Base-by-base conservation (phyloP, 2,888 invertebrate genomes). In the Agrochola circellaris region DNA sequence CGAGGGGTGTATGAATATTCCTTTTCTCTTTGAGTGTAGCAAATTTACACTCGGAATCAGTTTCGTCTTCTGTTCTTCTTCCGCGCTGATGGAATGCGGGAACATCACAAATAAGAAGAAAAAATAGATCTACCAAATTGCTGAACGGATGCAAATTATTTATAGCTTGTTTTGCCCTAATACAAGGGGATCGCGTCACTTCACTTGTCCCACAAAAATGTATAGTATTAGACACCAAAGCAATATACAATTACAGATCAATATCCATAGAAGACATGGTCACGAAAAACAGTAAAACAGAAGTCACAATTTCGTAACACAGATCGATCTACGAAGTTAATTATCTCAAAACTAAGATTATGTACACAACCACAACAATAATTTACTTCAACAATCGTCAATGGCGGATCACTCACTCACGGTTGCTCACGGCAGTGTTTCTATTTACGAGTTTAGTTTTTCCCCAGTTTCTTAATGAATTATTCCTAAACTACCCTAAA, bases 1-100 rank as follows among this genome's bases (percentile, higher is more conserved):
- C 97, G 98, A 98, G 90, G 98, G 98, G 97, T 98, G 98, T 97
- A 98, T 98, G 96, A 98, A 98, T 97, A 98, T 98, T 97, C 98
- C 98, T 98, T 98, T 98, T 98, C 98, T 98, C 95, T 98, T 98
- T 87, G 98, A 98, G 95, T 98, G 98, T 89, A 98, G 97, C 92
- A 98, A 97, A 94, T 97, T 98, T 93, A 97, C 97, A 95, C 97
- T 97, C 93, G 97, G 96, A 90, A 97, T 95, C 91, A 97, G 92
- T 92, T 94, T 96, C 95, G 95, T 95, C 96, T 96, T 96, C 96
- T 95, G 95, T 96, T 95, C 95, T 97, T 97, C 95, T 97, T 97
- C 96, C 97, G 97, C 96, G 97, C 97, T 94, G 93, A 96, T 96
- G 95, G 96, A 96, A 97, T 97, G 97, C 95, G 97, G 97, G 97